Evolutionary conservation across 2,113 vertebrate genomes (phyloP).

Genomic region (Phylloscopus trochilus): DNA sequence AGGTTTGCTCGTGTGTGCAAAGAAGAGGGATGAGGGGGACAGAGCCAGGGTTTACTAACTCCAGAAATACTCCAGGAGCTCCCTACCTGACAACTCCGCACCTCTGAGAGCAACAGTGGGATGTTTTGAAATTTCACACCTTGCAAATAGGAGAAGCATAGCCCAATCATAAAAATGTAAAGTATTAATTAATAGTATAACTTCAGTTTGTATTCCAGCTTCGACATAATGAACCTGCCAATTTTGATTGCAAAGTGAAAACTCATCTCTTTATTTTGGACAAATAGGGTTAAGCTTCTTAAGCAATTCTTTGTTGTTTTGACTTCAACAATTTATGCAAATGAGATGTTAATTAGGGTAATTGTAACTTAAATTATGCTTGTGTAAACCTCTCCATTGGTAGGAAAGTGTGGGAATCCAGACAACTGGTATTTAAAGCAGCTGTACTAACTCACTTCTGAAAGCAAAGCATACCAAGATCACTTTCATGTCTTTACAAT

Average conservation of each 20-base stretch:
- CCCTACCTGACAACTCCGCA: not conserved
- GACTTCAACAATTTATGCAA: conserved; percentile 97
- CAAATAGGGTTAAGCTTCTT: conserved; percentile 89
- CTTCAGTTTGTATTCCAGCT: conserved; percentile 35
- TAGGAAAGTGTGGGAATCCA: conserved; percentile 96
- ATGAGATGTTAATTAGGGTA: conserved; percentile 97
- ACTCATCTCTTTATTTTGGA: conserved; percentile 78
- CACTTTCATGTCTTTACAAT: conserved; percentile 87
- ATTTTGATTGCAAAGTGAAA: conserved; percentile 70
- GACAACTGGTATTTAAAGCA: conserved; percentile 84
- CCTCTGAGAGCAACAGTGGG: not conserved
- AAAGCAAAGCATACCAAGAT: conserved; percentile 80
- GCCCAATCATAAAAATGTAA: conserved; percentile 34
- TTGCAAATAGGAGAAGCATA: not conserved
- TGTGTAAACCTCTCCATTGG: conserved; percentile 90
- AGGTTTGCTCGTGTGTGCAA: accelerated
- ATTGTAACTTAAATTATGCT: conserved; percentile 90
- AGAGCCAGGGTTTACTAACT: not conserved
- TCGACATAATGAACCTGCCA: conserved; percentile 65
- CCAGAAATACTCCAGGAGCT: not conserved
- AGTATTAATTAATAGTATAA: conserved; percentile 64
- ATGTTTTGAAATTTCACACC: not conserved
- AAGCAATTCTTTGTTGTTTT: conserved; percentile 89
- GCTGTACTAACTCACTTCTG: conserved; percentile 85
- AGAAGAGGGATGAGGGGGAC: not conserved